Conservation (phyloP, 2,888 invertebrate genomes). For the Pyralis farinalis region DNA sequence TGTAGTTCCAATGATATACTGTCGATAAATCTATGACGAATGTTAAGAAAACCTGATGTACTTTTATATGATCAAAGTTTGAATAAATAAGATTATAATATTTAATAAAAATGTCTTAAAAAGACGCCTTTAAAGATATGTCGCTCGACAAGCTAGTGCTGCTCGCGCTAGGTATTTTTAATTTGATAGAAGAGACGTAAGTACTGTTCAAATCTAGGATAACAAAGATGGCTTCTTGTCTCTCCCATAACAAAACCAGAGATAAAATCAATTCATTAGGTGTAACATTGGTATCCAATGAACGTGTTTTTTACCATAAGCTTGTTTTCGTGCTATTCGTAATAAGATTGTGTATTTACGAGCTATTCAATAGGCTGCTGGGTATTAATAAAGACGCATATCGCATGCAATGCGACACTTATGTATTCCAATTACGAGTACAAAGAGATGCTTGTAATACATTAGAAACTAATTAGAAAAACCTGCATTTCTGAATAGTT, state of each 20-base stretch:
- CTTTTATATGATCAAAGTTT: slow-evolving; percentile 52
- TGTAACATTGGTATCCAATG: slow-evolving; percentile 32
- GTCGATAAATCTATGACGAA: slow-evolving; percentile 19
- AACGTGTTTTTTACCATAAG: slow-evolving; percentile 38
- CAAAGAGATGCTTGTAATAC: slow-evolving; percentile 17
- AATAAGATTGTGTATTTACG: slow-evolving; percentile 9
- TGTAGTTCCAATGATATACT: slow-evolving; percentile 34
- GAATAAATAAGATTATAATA: slow-evolving; percentile 44
- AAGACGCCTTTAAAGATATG: slow-evolving; percentile 49
- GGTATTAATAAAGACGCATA: too few species aligned
- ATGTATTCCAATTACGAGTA: slow-evolving; percentile 11
- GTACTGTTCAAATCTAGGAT: slow-evolving; percentile 43
- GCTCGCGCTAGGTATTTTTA: slow-evolving; percentile 43
- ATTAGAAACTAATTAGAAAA: slow-evolving; percentile 29
- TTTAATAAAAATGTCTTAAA: slow-evolving; percentile 55
- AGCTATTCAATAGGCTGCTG: slow-evolving; percentile 17
- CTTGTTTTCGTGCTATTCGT: slow-evolving; percentile 34
- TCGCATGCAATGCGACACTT: slow-evolving; percentile 13
- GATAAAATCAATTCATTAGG: slow-evolving; percentile 23
- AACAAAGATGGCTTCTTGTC: slow-evolving; percentile 52
- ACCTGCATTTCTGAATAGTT: slow-evolving; percentile 45
- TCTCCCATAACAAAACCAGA: slow-evolving; percentile 31
- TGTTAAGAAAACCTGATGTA: slow-evolving; percentile 41
- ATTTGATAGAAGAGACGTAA: slow-evolving; percentile 53
- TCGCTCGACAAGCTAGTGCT: slow-evolving; percentile 47